Evolutionary conservation across 2,888 invertebrate species (phyloP), one percentile per base, ranked within the genome.

Genomic region (Conistra vaccinii): DNA sequence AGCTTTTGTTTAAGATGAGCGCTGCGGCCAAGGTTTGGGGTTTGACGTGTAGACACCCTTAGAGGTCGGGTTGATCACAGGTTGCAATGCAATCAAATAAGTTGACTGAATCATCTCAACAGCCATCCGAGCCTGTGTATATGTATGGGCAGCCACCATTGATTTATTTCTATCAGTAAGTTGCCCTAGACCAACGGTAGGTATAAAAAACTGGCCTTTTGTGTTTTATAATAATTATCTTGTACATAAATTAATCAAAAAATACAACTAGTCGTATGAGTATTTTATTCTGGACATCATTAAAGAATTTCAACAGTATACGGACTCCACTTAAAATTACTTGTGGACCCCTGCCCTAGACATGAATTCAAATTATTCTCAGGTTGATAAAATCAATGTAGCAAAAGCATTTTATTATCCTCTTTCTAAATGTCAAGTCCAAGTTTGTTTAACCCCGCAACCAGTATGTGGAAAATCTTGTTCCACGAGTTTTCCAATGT

Each of bases 31-130:
- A 35, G 6, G 35, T 6, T 6, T 35, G 35, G 35, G 35, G 0
- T 6, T 35, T 35, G 35, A 6, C 35, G 35, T 35, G 35, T 35
- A 39, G 55, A 32, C 17, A 17, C 9, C 14, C 3, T n/a, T 32
- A n/a, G 26, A 29, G 35, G 53, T 53, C 26, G 23, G 12, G 51
- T 26, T 45, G 29, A 60, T 60, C 26, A 14, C 14, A 55, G 42
- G 62, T 45, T 58, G 62, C 53, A 55, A 45, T 73, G 73, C 61
- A 66, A 66, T 66, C 73, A 57, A 65, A 48, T 10, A 20, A 32
- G 32, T 57, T 48, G 61, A 66, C 80, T 80, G 61, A 73, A 57
- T 61, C 14, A 17, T 66, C 39, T 48, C 26, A 51, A 51, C 51
- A 26, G 26, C 23, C 14, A 35, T 58, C 29, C 32, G 42, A 29